Evolutionary conservation across 2,888 invertebrate genomes (phyloP).

Genomic region (Corbicula japonica): DNA sequence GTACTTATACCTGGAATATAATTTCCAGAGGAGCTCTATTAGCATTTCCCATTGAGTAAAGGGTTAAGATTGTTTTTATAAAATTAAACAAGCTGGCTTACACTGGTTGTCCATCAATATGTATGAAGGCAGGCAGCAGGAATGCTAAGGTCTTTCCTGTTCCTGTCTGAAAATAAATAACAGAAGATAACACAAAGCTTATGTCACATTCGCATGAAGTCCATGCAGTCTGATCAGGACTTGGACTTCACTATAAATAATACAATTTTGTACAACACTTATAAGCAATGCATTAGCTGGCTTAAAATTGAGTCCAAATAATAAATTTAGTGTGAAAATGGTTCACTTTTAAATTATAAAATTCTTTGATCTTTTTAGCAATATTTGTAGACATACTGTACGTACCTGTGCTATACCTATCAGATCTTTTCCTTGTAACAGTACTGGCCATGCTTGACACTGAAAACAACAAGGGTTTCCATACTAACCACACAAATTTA

Average conservation of each 20-base stretch:
- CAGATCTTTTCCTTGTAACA: constrained; percentile 95
- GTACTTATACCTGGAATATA: background rate
- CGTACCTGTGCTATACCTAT: constrained; percentile 96
- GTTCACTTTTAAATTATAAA: too few relatives aligned
- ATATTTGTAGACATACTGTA: background rate
- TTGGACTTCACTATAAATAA: too few relatives aligned
- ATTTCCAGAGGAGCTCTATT: too few relatives aligned
- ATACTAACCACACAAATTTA: background rate
- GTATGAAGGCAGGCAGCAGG: constrained; percentile 96
- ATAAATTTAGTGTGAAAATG: too few relatives aligned
- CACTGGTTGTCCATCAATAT: constrained; percentile 94
- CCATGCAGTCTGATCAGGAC: too few relatives aligned
- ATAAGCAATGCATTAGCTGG: too few relatives aligned
- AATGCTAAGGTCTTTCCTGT: constrained; percentile 97
- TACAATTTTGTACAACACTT: too few relatives aligned
- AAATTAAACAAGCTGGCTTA: constrained; percentile 72
- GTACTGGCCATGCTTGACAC: constrained; percentile 97
- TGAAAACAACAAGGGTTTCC: constrained; percentile 88
- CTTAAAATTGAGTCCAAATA: too few relatives aligned
- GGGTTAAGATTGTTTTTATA: too few relatives aligned
- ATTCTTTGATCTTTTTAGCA: too few relatives aligned
- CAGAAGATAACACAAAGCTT: background rate
- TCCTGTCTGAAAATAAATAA: constrained; percentile 86
- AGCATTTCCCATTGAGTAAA: too few relatives aligned
- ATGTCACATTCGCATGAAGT: too few relatives aligned